These are phyloP conservation scores for Protosalanx chinensis DNA, from an alignment of 2,797 vertebrate species.

Conservation along the genomic window DNA sequence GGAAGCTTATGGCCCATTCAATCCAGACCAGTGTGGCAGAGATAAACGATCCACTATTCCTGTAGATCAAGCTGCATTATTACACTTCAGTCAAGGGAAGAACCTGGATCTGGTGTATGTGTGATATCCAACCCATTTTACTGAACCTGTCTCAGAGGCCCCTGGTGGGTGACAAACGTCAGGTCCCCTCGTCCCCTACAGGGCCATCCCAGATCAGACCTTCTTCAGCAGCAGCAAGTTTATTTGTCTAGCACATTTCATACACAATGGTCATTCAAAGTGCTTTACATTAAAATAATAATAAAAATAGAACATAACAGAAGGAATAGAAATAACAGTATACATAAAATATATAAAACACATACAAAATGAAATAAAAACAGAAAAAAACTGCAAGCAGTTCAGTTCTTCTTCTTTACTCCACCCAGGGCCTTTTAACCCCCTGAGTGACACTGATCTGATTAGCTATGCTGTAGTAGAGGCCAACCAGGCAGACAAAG, in stretches of 20 bases:
- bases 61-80: not conserved
- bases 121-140: not conserved
- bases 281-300: too few species aligned
- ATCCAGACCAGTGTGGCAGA: not conserved
- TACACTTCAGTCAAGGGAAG: not conserved
- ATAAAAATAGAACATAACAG: too few species aligned
- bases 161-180: slow-evolving; percentile 41
- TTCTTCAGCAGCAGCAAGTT: slow-evolving; percentile 15
- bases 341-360: too few species aligned
- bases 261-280: too few species aligned
- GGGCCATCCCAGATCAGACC: slow-evolving; percentile 50
- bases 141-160: not conserved
- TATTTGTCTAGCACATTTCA: too few species aligned
- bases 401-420: slow-evolving; percentile 35
- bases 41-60: not conserved
- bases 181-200: slow-evolving; percentile 35
- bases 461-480: slow-evolving; percentile 62
- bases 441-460: slow-evolving; percentile 45
- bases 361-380: too few species aligned
- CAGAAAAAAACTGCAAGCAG: too few species aligned
- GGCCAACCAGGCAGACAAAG: slow-evolving; percentile 42
- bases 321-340: too few species aligned
- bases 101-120: not conserved
- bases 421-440: slow-evolving; percentile 33
- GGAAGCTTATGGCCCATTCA: not conserved